Conservation (phyloP, 2,888 invertebrate species). For the Drepanosiphum platanoidis region DNA sequence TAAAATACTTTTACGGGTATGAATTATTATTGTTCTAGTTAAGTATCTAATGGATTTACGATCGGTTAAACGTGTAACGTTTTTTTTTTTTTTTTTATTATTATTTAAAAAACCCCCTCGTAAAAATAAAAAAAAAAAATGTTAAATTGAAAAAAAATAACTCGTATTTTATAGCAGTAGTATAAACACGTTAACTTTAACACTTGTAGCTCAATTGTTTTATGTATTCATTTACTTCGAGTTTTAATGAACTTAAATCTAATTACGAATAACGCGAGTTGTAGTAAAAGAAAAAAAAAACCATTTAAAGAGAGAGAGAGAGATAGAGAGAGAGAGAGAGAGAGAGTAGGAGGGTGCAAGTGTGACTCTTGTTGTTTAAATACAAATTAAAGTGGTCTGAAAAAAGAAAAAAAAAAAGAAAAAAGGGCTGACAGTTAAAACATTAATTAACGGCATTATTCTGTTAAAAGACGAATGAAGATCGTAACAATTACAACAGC, state of each 20-base stretch:
- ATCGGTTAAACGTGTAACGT: not conserved
- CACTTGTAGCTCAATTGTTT: constrained; percentile 43
- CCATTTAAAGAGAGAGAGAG: not conserved
- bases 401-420: no score
- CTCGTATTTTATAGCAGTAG: not conserved
- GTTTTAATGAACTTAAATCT: constrained; percentile 50
- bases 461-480: not conserved
- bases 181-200: constrained; percentile 25
- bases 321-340: not conserved
- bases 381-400: constrained; percentile 25
- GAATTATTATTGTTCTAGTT: no score
- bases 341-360: not conserved
- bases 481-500: constrained; percentile 18
- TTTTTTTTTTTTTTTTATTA: not conserved
- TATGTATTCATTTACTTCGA: not conserved
- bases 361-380: constrained; percentile 35
- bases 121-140: no score
- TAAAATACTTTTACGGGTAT: no score
- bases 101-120: no score
- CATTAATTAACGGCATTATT: constrained; percentile 32
- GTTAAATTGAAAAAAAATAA: not conserved
- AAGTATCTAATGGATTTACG: not conserved
- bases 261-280: constrained; percentile 44
- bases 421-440: constrained; percentile 38
- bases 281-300: not conserved